Conservation (phyloP, 2,797 vertebrate species). For the Petrocephalus schoutedeni region DNA sequence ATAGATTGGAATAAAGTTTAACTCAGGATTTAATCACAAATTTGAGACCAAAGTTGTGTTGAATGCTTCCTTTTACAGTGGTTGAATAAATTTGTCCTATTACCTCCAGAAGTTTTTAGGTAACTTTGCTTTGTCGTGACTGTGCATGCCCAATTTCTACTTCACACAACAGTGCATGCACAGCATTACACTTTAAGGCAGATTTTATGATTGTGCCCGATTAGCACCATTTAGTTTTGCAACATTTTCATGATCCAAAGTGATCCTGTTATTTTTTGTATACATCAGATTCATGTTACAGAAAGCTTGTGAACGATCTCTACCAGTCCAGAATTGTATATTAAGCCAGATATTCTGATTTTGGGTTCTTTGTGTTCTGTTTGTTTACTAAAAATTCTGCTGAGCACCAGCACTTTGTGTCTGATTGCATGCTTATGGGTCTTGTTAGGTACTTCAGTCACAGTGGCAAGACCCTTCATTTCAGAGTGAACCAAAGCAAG, state of each 20-base stretch:
- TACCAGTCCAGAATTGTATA: neutral
- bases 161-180: neutral
- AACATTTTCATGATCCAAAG: neutral
- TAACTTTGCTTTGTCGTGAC: neutral
- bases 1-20: no score
- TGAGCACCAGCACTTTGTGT: neutral
- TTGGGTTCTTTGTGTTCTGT: neutral
- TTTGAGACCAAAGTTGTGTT: neutral
- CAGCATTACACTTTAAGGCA: neutral
- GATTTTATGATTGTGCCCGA: neutral
- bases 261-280: neutral
- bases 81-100: neutral
- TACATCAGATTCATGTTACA: neutral
- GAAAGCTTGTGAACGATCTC: neutral
- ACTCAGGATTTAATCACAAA: no score
- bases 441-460: neutral
- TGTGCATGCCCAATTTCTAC: neutral
- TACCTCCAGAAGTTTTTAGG: neutral
- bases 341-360: neutral
- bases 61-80: neutral
- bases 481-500: neutral
- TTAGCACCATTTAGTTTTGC: neutral
- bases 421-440: neutral
- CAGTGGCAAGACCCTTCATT: neutral
- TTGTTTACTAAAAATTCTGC: neutral